Conservation (phyloP, 2,113 vertebrate species). For the Haplotaxodon microlepis region DNA sequence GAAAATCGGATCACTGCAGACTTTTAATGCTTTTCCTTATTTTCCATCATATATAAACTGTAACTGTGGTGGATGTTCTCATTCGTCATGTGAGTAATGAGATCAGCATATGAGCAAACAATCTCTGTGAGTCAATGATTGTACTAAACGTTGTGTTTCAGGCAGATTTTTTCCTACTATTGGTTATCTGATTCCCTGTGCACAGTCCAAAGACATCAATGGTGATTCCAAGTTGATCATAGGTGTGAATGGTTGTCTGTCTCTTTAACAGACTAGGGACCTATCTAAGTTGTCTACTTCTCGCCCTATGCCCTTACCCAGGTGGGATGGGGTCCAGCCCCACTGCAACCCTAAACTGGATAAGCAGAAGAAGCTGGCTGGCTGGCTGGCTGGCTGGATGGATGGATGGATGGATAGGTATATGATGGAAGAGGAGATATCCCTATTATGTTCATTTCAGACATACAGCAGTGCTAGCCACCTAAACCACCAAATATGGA, state of each 20-base stretch:
- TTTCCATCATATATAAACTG: background rate
- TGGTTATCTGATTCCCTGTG: background rate
- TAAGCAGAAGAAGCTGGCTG: background rate
- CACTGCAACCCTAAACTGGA: background rate
- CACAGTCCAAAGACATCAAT: background rate
- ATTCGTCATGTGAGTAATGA: background rate
- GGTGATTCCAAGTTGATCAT: background rate
- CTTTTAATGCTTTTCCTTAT: background rate
- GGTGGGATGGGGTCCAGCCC: background rate
- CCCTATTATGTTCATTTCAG: background rate
- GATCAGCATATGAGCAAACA: background rate
- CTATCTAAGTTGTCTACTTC: background rate
- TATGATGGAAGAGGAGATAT: background rate
- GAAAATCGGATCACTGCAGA: background rate
- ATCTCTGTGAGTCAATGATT: background rate
- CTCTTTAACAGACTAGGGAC: background rate
- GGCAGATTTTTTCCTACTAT: rapidly evolving
- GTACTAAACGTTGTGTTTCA: background rate
- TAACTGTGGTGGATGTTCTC: background rate
- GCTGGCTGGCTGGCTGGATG: rapidly evolving
- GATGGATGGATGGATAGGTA: background rate
- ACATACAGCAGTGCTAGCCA: background rate
- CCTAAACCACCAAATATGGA: background rate
- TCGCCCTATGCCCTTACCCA: background rate
- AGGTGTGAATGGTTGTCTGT: background rate